These are phyloP conservation scores for Pterocles orientalis DNA, from an alignment of 2,113 vertebrate genomes.

Conservation along the genomic window DNA sequence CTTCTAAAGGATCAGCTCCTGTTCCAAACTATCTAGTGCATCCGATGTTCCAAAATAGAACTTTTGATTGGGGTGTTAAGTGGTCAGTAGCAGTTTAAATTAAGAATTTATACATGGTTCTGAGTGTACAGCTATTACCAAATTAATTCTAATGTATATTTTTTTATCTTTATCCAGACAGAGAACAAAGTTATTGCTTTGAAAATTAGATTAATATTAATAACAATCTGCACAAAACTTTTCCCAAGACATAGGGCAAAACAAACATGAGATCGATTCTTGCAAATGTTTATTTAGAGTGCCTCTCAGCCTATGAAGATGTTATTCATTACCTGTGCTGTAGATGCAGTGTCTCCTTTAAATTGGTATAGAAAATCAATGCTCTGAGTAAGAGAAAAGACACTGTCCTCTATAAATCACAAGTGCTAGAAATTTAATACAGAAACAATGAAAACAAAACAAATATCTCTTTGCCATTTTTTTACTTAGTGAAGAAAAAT, in stretches of 20 bases:
- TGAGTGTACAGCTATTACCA: neutral
- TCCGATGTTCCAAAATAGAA: neutral
- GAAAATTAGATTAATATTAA: conserved; percentile 21
- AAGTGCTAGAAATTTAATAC: conserved; percentile 49
- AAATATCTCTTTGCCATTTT: neutral
- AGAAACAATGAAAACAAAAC: conserved; percentile 35
- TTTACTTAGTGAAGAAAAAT: conserved; percentile 34
- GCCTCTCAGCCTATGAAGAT: conserved; percentile 42
- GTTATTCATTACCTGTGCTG: conserved; percentile 44
- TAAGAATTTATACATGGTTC: neutral
- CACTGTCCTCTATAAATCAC: conserved; percentile 50
- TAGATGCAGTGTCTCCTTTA: conserved; percentile 24
- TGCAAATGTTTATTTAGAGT: conserved; percentile 36
- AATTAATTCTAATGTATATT: neutral
- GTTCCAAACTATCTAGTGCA: neutral
- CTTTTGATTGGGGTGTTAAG: neutral
- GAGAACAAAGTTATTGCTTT: neutral
- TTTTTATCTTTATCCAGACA: neutral
- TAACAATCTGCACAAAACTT: neutral
- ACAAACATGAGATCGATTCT: neutral
- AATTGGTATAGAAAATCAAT: conserved; percentile 68
- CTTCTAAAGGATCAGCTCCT: neutral
- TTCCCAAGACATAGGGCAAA: neutral
- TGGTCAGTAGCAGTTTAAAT: neutral
- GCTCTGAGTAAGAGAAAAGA: conserved; percentile 26